These are phyloP conservation scores for Pipistrellus pygmaeus DNA, from an alignment of 2,797 vertebrate genomes.

Conservation along the genomic window DNA sequence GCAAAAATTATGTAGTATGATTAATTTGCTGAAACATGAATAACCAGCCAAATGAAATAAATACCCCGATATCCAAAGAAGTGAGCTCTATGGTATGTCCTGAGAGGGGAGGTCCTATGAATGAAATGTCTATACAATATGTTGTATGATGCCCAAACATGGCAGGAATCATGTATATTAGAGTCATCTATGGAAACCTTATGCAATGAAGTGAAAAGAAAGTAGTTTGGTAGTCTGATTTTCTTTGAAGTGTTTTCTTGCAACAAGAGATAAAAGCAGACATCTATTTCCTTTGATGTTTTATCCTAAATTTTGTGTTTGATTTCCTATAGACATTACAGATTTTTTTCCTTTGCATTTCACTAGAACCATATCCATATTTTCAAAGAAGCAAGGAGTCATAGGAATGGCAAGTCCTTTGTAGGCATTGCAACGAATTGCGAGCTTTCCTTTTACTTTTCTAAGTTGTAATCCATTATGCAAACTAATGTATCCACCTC, in stretches of 20 bases:
- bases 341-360: slow-evolving; percentile 82
- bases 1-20: not conserved
- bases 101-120: not conserved
- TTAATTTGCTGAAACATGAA: not conserved
- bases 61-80: not conserved
- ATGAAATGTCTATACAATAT: not conserved
- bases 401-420: not conserved
- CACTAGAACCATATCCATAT: slow-evolving; percentile 22
- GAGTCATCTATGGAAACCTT: slow-evolving; percentile 16
- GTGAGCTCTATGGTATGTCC: not conserved
- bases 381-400: slow-evolving; percentile 56
- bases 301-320: slow-evolving; percentile 89
- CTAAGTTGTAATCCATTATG: slow-evolving; percentile 72
- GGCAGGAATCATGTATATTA: not conserved
- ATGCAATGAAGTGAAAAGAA: slow-evolving; percentile 82
- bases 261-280: slow-evolving; percentile 88
- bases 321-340: slow-evolving; percentile 84
- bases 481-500: slow-evolving; percentile 72
- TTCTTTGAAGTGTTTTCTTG: slow-evolving; percentile 88
- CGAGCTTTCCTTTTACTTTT: slow-evolving; percentile 51
- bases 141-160: not conserved
- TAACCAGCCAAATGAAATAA: not conserved
- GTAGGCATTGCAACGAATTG: not conserved
- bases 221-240: slow-evolving; percentile 86
- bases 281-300: slow-evolving; percentile 89